phyloP scores from a whole-genome alignment of 2,113 vertebrate species.

The Capricornis sumatraensis region DNA sequence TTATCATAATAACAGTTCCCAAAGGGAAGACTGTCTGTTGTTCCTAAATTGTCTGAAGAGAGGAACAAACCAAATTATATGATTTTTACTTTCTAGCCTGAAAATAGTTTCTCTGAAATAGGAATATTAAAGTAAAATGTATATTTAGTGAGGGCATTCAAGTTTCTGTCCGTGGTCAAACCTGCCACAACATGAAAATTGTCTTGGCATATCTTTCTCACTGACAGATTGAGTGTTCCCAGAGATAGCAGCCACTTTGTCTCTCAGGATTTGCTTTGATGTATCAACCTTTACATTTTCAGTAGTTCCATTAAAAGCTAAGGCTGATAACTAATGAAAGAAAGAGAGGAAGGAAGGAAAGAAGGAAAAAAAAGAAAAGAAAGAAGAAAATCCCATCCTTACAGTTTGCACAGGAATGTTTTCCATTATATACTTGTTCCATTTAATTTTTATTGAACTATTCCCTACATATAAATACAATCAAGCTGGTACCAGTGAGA shows the following conservation, averaged over 20 bases:
- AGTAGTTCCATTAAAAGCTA: background rate
- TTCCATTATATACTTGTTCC: background rate
- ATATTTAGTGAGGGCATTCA: background rate
- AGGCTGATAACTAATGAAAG: background rate
- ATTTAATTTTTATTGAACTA: constrained; percentile 13
- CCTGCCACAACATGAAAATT: background rate
- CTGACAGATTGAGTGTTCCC: constrained; percentile 17
- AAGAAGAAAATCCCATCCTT: background rate
- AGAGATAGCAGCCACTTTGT: background rate
- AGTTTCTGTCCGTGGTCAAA: background rate
- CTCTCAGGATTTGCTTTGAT: background rate
- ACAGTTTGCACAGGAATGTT: background rate
- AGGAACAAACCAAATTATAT: background rate
- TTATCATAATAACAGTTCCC: background rate
- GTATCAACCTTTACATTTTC: constrained; percentile 13
- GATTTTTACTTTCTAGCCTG: background rate
- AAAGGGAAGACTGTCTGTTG: background rate
- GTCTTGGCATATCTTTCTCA: background rate
- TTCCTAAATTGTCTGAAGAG: background rate
- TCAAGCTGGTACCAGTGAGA: background rate
- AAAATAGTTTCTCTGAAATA: background rate
- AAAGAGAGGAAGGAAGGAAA: background rate
- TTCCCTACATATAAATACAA: constrained; percentile 4
- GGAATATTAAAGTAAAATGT: constrained; percentile 40
- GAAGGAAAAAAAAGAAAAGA: background rate